These are phyloP conservation scores for Prorops nasuta DNA, from an alignment of 1,140 invertebrate genomes.

Conservation along the genomic window DNA sequence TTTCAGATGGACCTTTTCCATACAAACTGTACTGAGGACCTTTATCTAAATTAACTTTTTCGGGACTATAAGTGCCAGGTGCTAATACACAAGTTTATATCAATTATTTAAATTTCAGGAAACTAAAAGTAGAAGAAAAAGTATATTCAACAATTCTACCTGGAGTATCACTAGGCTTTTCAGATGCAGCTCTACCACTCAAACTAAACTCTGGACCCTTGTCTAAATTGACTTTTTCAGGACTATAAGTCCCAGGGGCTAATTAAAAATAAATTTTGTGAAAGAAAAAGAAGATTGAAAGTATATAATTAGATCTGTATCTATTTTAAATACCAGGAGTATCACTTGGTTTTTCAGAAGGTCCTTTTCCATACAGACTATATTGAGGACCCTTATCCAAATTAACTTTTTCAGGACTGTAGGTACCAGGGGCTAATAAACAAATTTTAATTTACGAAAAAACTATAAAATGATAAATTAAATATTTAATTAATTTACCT, in stretches of 20 bases:
- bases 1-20: slow-evolving; percentile 52
- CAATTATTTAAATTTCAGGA: not conserved
- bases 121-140: not conserved
- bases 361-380: slow-evolving; percentile 59
- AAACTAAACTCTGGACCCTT: slow-evolving; percentile 63
- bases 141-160: slow-evolving; percentile 13
- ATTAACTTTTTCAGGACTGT: slow-evolving; percentile 65
- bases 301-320: not conserved
- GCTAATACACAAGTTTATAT: slow-evolving; percentile 10
- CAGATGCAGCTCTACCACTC: slow-evolving; percentile 50
- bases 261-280: slow-evolving; percentile 19
- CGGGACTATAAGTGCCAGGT: slow-evolving; percentile 31
- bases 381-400: slow-evolving; percentile 60
- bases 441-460: not conserved
- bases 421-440: slow-evolving; percentile 58
- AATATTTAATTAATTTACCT: slow-evolving; percentile 29
- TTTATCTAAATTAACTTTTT: slow-evolving; percentile 60
- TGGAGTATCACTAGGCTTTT: slow-evolving; percentile 34
- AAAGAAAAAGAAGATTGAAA: slow-evolving; percentile 12
- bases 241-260: slow-evolving; percentile 58
- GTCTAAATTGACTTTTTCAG: slow-evolving; percentile 67
- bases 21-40: slow-evolving; percentile 62
- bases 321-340: slow-evolving; percentile 38
- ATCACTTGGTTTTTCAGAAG: slow-evolving; percentile 53
- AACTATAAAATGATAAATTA: not conserved